These are phyloP conservation scores for Scopus umbretta DNA, from an alignment of 2,113 vertebrate genomes.

Conservation along the genomic window DNA sequence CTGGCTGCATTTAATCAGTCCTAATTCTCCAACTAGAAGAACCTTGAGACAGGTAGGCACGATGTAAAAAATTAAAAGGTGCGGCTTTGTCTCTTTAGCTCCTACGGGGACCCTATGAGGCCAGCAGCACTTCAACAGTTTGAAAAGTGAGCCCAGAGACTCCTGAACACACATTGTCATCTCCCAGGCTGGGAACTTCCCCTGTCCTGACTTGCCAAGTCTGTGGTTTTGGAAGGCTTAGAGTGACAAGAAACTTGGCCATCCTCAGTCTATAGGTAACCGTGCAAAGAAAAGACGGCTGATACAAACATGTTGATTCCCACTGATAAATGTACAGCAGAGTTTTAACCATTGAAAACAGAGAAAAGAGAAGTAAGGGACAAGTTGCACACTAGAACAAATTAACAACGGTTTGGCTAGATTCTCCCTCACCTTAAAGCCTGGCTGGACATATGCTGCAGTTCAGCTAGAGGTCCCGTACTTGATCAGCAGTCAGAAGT, in stretches of 20 bases:
- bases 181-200: neutral
- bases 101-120: accelerated
- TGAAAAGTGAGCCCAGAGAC: neutral
- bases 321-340: neutral
- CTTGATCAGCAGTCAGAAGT: neutral
- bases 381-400: neutral
- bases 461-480: neutral
- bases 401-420: accelerated
- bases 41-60: neutral
- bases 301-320: neutral
- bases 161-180: no score
- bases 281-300: neutral
- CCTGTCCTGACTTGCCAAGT: neutral
- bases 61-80: neutral
- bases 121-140: neutral
- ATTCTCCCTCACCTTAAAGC: neutral
- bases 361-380: neutral
- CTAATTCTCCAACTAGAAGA: neutral
- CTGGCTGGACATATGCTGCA: neutral
- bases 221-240: neutral
- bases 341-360: neutral
- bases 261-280: neutral
- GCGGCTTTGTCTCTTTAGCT: neutral
- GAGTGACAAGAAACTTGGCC: neutral
- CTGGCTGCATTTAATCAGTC: neutral